Evolutionary conservation across 2,888 invertebrate genomes (phyloP), one percentile per base, ranked within the genome.

Genomic region (Melolontha melolontha): DNA sequence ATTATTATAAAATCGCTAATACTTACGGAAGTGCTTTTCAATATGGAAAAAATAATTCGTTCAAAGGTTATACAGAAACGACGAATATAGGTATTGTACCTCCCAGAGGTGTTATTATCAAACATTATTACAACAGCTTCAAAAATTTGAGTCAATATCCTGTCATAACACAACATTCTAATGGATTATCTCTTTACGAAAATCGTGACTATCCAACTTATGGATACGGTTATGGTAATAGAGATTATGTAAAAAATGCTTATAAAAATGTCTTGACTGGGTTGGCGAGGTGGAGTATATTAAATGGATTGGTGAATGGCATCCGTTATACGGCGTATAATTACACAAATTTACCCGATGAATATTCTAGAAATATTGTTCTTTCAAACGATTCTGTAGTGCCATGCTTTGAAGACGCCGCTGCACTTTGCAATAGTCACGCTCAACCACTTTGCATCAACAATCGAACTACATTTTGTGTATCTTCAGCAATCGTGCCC

Each of bases 291-390:
- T 81, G 79, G 77, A 75, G 79, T 69, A 59, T 81, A 52, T 77
- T 78, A 8, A 76, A 77, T 5, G 79, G 77, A 2, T 72, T 78
- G 11, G 75, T 77, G 41, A 74, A 76, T 29, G 59, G 59, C 29
- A 70, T 73, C 4, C 77, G 78, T 4, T 79, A 81, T 73, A 75
- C 76, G 14, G 80, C 82, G 1, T 79, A 81, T 67, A 80, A 82
- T 70, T 78, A 80, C 64, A 79, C 82, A 71, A 81, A 81, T 66
- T 76, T 77, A 67, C 80, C 79, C 0, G 74, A 78, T 34, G 73
- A 75, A 44, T 74, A 74, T 4, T 75, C 77, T 11, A 65, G 71
- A 57, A 76, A 79, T 65, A 80, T 82, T 5, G 71, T 75, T 66
- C 68, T 82, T 52, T 80, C 81, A 2, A 72, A 80, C 1, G 80